Evolutionary conservation across 2,113 vertebrate species (phyloP), one percentile per base, ranked within the genome.

Genomic region (Periophthalmodon schlosseri): DNA sequence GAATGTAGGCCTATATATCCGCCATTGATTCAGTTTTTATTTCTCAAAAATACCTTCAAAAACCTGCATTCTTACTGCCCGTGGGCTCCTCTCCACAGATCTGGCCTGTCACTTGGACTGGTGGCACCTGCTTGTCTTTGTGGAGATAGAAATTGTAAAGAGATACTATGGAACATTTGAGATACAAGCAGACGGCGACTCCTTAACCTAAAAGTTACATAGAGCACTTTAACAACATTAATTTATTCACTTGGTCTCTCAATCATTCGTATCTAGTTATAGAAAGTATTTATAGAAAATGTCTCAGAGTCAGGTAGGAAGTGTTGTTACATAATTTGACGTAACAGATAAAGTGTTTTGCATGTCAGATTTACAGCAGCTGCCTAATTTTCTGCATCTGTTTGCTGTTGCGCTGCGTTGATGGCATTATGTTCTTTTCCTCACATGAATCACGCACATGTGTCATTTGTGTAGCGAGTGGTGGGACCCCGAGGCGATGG

Each of bases 401-500:
- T 57, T 67, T 47, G 44, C 66, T 68, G 13, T 14, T 49, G 66
- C 12, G 12, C 66, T 64, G 68, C 73, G 79, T 73, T 61, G 73
- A 72, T 54, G 52, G 20, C 76, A 80, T 71, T 39, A 75, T 68
- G 67, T 52, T 39, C 68, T 80, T 78, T 73, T 70, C 72, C 72
- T 70, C 75, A 73, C 23, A 80, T 84, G 75, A 87, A 75, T 87
- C 78, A 83, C 81, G 18, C 50, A 75, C 60, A 74, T 81, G 77
- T 91, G 81, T 68, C 66, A 64, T 82, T 82, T 64, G 77, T 70
- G 77, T 71, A 57, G 23, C 14, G 72, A 79, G 67, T 56, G 76
- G 58, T 61, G 23, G 73, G n/a, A 72, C 68, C 66, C 58, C 24
- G 36, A 1, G 78, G 76, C 24, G 13, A 56, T 44, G 66, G 18